Evolutionary conservation across 1,140 invertebrate genomes (phyloP), one percentile per base, ranked within the genome.

Genomic region (Trypoxylus dichotomus): DNA sequence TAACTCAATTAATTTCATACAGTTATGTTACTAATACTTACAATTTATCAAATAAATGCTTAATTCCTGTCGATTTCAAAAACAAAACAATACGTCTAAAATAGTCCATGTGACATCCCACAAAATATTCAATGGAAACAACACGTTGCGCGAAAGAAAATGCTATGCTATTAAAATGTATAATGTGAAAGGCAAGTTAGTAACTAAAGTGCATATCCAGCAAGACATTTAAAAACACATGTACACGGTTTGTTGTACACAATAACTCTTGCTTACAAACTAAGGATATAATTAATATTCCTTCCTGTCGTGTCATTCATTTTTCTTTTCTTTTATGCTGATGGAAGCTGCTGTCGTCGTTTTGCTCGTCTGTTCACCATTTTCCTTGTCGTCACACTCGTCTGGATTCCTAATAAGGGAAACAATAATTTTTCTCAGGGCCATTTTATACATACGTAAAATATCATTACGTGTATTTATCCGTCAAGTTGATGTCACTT

Each of bases 201-300:
- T 54, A 54, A n/a, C 15, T 54, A 54, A 54, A 54, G 15, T 19
- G 47, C 32, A 37, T 37, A 37, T 37, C 32, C 32, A 0, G 32
- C 32, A 54, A 54, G 13, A 68, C 60, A 25, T 68, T 29, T 68
- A 24, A 68, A 13, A 68, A 68, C 47, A 58, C 60, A 68, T 68
- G 60, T 68, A 68, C 19, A 68, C 60, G 19, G 13, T 24, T 68
- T 68, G 60, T 68, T 13, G 24, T 24, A 68, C 60, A 29, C 60
- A 29, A 68, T 24, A 68, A 24, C 15, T 68, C 60, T 68, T 68
- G 60, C 60, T 68, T 68, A 27, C 60, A 68, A 27, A 25, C 60
- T 13, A 27, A 68, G 60, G 27, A 68, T 68, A 25, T 29, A 68
- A 68, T 68, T 68, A 68, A 24, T 68, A 68, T 68, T 68, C 60